Base-by-base conservation (phyloP, 2,888 invertebrate genomes). In the Archaeoteleia sp. region DNA sequence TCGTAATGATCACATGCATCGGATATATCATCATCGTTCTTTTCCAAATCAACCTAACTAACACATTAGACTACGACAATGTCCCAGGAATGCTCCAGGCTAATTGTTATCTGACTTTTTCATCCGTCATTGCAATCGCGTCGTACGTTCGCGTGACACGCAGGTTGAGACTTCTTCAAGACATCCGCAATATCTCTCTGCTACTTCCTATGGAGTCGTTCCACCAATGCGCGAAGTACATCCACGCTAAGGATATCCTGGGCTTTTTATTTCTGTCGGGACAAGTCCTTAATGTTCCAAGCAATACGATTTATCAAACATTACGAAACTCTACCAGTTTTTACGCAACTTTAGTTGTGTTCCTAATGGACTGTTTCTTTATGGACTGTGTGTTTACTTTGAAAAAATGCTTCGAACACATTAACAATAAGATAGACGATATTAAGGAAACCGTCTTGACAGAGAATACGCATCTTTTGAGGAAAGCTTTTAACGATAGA, bases 381-480 rank as follows among this genome's bases (percentile, higher is more conserved):
- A 70, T 74, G 4, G 71, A 77, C 35, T 77, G 72, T n/a, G 74
- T 79, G 0, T 70, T 65, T 12, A 72, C 76, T 1, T 27, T 78
- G 2, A 71, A 70, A 8, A 66, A 69, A 4, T 79, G 75, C 20
- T 79, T 79, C 43, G 66, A 74, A 27, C 57, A 68, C 5, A 57
- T 79, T 1, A 80, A 78, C 35, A 37, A 58, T 0, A 74, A 77
- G 45, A 54, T 81, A 1, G 4, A 65, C 1, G 63, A 45, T 3
- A 62, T 79, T 0, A 73, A 69, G 30, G 34, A 67, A 0, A 70
- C 42, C 29, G 42, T 78, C 3, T n/a, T 70, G 0, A 71, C 32
- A 1, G 79, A 81, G 9, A 76, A 78, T 13, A 75, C 78, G 3
- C 80, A 83, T 60, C 62, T 82, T 1, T 54, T 82, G 1, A 66